Evolutionary conservation across 2,113 vertebrate genomes (phyloP).

Genomic region (Nothobranchius furzeri): DNA sequence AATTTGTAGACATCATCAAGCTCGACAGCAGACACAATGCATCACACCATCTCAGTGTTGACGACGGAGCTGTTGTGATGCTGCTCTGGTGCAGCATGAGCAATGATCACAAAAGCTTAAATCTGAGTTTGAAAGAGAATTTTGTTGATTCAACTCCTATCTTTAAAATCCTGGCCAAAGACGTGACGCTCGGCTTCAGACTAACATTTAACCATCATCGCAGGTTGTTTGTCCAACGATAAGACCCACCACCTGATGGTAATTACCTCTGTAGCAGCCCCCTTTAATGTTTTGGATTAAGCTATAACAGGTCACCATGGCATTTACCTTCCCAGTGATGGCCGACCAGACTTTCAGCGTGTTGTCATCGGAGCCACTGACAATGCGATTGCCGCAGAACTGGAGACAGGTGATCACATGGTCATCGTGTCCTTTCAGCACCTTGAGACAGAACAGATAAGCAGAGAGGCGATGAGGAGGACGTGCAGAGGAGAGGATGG

Average conservation of each 20-base stretch:
- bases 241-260: neutral
- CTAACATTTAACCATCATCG: neutral
- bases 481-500: neutral
- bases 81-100: neutral
- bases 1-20: neutral
- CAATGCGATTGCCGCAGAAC: constrained; percentile 97
- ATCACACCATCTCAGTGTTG: neutral
- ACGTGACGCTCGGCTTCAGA: neutral
- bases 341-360: constrained; percentile 99
- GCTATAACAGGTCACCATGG: neutral
- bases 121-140: neutral
- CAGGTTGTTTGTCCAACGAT: neutral
- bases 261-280: neutral
- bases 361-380: constrained; percentile 98
- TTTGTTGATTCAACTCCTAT: neutral
- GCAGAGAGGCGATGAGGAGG: constrained; percentile 10
- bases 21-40: neutral
- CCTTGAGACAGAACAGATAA: constrained; percentile 75
- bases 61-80: neutral
- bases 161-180: too few species aligned
- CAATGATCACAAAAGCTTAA: neutral
- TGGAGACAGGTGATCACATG: constrained; percentile 99
- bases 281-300: neutral
- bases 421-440: constrained; percentile 98
- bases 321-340: constrained; percentile 93